These are phyloP conservation scores for Apis cerana DNA, from an alignment of 1,140 invertebrate species.

Conservation along the genomic window DNA sequence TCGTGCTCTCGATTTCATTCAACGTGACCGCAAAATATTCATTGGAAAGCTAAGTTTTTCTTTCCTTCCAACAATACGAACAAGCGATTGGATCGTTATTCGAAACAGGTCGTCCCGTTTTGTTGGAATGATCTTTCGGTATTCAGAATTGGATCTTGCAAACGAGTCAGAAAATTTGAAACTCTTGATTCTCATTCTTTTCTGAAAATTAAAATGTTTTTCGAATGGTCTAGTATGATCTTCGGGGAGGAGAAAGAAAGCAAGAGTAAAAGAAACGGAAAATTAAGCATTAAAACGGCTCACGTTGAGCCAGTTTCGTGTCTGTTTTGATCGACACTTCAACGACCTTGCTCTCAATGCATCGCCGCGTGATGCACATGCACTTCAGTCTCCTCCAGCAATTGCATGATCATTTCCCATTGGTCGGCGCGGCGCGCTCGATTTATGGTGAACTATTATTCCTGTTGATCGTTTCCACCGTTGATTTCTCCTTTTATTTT, in stretches of 20 bases:
- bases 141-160: background rate
- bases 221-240: too few species aligned
- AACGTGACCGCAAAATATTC: background rate
- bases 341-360: slow-evolving; percentile 49
- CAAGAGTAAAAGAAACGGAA: background rate
- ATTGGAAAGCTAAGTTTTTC: background rate
- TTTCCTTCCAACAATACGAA: background rate
- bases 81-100: background rate
- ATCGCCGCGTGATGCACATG: slow-evolving; percentile 40
- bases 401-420: slow-evolving; percentile 49
- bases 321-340: slow-evolving; percentile 38
- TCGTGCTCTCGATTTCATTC: slow-evolving; percentile 9
- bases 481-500: background rate
- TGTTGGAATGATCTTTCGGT: background rate
- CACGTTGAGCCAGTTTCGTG: slow-evolving; percentile 24
- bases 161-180: too few species aligned
- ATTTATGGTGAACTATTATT: slow-evolving; percentile 30
- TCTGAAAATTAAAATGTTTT: too few species aligned
- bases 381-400: slow-evolving; percentile 36
- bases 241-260: too few species aligned
- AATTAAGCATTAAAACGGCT: background rate
- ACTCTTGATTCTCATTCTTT: too few species aligned
- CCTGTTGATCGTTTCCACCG: slow-evolving; percentile 1
- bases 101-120: background rate
- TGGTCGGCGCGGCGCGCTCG: slow-evolving; percentile 27